Percentiles rank a stretch among this genome's conserved stretches.
Conservation (phyloP, 2,888 invertebrate species). For the Eustalomyia histrio region DNA sequence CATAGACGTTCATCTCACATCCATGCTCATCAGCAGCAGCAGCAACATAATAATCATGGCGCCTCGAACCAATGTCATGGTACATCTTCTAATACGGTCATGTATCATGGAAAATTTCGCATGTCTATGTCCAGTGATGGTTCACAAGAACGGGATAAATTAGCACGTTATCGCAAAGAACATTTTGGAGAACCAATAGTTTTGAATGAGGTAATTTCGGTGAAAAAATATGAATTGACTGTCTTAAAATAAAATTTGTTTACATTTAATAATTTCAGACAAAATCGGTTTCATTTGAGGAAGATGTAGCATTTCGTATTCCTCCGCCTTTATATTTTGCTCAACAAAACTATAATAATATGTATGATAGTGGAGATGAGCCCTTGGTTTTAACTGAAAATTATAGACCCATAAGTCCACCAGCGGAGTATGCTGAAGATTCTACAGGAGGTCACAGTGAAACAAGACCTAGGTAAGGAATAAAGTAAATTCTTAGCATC, state of each 20-base stretch:
- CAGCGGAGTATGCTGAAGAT: slow-evolving; percentile 84
- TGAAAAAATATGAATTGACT: not conserved
- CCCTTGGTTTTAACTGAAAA: slow-evolving; percentile 80
- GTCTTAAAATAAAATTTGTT: not conserved
- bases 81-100: slow-evolving; percentile 81
- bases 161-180: slow-evolving; percentile 63
- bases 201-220: slow-evolving; percentile 47
- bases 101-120: slow-evolving; percentile 88
- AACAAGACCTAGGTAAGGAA: slow-evolving; percentile 73
- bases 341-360: slow-evolving; percentile 76
- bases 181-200: slow-evolving; percentile 52
- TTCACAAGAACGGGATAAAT: slow-evolving; percentile 72
- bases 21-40: slow-evolving; percentile 74
- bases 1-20: slow-evolving; percentile 69
- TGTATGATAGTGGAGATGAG: slow-evolving; percentile 74
- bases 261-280: slow-evolving; percentile 32
- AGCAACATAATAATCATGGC: slow-evolving; percentile 78
- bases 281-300: slow-evolving; percentile 62
- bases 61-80: slow-evolving; percentile 77
- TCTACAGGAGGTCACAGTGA: slow-evolving; percentile 75
- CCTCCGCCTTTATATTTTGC: slow-evolving; percentile 78
- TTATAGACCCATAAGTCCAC: slow-evolving; percentile 84
- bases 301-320: slow-evolving; percentile 66
- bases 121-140: slow-evolving; percentile 84
- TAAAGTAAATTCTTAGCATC: too few relatives aligned